Evolutionary conservation across 1,140 invertebrate genomes (phyloP), one percentile per base, ranked within the genome.

Genomic region (Conus betulinus): DNA sequence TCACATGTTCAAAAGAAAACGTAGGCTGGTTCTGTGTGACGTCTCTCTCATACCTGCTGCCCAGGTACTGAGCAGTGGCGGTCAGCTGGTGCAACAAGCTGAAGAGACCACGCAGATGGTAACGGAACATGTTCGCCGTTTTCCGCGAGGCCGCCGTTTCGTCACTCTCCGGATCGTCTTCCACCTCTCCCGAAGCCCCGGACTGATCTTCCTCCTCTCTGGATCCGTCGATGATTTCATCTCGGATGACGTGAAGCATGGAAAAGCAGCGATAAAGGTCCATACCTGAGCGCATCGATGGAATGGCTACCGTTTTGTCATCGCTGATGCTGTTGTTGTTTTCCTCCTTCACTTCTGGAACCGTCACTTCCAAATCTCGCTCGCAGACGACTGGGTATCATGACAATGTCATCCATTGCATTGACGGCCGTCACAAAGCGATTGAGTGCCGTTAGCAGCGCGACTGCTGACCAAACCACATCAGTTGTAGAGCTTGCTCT

Each of bases 401-500:
- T 93, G 3, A 93, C 93, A 4, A 91, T 92, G 81, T 92, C 91
- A 74, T 93, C 92, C 93, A 93, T 93, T 13, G 86, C 71, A 60
- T 93, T 89, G 7, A 93, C 93, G 8, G 93, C 93, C 27, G 90
- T 83, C 0, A 93, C 93, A 83, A 93, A 93, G 71, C 90, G 90
- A 81, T 92, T 92, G 27, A 93, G 86, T 39, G 91, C 91, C n/a
- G 90, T 88, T 67, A 93, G 57, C 13, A 93, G 78, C 92, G 92
- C 92, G 92, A 93, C 55, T 90, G 91, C 53, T 91, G 89, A n/a
- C 15, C 81, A 79, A 57, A 89, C 87, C 5, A 85, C 63, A 76
- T 89, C 85, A 71, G 27, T 88, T 39, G 78, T 52, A 53, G 79
- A 84, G 71, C 89, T 86, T 2, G 67, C 55, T 84, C 85, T 84